These are phyloP conservation scores for Bergia sp. DNA, from an alignment of 92 coral and sea anemone genomes.

Conservation along the genomic window DNA sequence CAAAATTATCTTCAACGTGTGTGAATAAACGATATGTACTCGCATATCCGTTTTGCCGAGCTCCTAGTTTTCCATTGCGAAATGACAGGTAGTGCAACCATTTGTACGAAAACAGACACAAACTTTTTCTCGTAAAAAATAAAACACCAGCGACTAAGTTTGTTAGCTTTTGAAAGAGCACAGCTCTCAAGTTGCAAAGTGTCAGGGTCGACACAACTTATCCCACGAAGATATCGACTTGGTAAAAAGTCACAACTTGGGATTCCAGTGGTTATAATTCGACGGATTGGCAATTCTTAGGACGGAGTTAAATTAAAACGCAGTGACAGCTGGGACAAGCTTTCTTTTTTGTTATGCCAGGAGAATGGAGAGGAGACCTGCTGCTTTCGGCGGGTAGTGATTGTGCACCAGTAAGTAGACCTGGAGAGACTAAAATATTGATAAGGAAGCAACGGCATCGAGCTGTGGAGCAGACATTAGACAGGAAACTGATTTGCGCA, in stretches of 20 bases:
- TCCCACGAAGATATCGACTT: not conserved
- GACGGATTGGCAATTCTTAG: not conserved
- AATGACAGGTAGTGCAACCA: not conserved
- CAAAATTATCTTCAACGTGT: not conserved
- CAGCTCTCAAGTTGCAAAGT: not conserved
- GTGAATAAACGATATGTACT: not conserved
- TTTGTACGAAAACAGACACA: not conserved
- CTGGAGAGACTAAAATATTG: slow-evolving; percentile 34
- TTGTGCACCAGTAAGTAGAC: slow-evolving; percentile 44
- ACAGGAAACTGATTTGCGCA: not conserved
- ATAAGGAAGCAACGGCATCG: slow-evolving; percentile 11
- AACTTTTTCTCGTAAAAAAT: slow-evolving; percentile 1
- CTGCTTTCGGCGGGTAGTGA: slow-evolving; percentile 33
- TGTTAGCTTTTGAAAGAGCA: not conserved
- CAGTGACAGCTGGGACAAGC: not conserved
- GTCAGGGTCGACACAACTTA: not conserved
- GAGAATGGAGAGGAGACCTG: slow-evolving; percentile 34
- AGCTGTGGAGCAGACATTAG: slow-evolving; percentile 20
- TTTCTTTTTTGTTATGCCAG: slow-evolving; percentile 30
- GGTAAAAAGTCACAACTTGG: not conserved
- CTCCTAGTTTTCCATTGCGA: not conserved
- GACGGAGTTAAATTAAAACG: not conserved
- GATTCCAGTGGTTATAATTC: not conserved
- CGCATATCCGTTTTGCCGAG: not conserved
- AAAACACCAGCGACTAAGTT: slow-evolving; percentile 11